Evolutionary conservation across 2,888 invertebrate genomes (phyloP), one percentile per base, ranked within the genome.

Genomic region (Ophraella communa): DNA sequence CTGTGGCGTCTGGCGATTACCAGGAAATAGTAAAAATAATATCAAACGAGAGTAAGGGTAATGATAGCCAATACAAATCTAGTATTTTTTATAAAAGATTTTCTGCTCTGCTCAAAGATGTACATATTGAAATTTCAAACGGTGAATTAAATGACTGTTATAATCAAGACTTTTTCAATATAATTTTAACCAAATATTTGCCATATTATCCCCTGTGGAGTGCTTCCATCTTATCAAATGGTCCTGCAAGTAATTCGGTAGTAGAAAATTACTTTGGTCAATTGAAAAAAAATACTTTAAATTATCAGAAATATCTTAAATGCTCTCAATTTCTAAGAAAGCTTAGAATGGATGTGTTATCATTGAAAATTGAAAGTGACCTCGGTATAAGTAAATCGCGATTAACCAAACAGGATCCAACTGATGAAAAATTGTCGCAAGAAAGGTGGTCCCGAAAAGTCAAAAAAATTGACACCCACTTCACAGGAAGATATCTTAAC

Each of bases 151-250:
- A 33, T 33, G 3, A 7, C 10, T 52, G 10, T 17, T 7, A 10
- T 30, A 52, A 52, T 18, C 17, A 4, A 10, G 10, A 39, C 11
- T 14, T 54, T 21, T 21, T 39, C 1, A 8, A 35, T 17, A 20
- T 8, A 2, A 35, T 66, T 8, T 11, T 66, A 5, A 49, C 17
- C n/a, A 66, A 66, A 35, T 66, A 63, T n/a, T 8, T 66, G 4
- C 57, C 66, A 21, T 60, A 39, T 11, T 60, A 47, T 42, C 57
- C 66, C 1, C 20, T 60, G 17, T 66, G 63, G 63, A 66, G 56
- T 24, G 18, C 24, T 7, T 27, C 63, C 23, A 10, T 63, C 2
- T 20, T 63, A 20, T 39, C 61, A 1, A 14, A n/a, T 21, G 18
- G 7, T 5, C 18, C 47, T 11, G 17, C 54, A 1, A 66, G 52